Conservation (phyloP, 2,888 invertebrate species). For the Zonitis immaculata region DNA sequence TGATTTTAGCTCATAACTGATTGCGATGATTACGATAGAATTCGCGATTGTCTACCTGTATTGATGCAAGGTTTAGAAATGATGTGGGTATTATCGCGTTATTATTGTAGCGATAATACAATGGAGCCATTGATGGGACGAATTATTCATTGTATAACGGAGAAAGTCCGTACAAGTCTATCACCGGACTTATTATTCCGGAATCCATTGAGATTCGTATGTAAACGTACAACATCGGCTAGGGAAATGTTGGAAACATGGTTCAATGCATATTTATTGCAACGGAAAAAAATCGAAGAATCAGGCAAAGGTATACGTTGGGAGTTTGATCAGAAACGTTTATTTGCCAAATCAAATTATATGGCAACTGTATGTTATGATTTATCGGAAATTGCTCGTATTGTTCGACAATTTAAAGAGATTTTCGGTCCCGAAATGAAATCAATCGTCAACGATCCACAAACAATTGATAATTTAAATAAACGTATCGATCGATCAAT, state of each 20-base stretch:
- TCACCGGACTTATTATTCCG: not conserved
- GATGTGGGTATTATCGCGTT: conserved; percentile 86
- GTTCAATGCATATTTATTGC: conserved; percentile 71
- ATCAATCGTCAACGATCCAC: conserved; percentile 80
- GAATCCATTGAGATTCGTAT: not conserved
- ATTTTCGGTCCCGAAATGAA: conserved; percentile 85
- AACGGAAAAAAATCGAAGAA: conserved; percentile 77
- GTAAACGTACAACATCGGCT: conserved; percentile 48
- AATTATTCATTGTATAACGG: conserved; percentile 76
- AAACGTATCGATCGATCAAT: conserved; percentile 75
- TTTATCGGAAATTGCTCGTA: conserved; percentile 71
- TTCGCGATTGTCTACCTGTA: conserved; percentile 68
- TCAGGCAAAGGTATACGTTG: conserved; percentile 82
- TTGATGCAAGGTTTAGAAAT: conserved; percentile 81
- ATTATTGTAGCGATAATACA: conserved; percentile 77
- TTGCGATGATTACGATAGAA: conserved; percentile 62
- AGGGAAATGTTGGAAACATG: conserved; percentile 67
- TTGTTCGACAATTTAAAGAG: conserved; percentile 81
- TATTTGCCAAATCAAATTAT: conserved; percentile 84
- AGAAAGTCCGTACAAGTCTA: conserved; percentile 68
- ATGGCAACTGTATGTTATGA: conserved; percentile 75
- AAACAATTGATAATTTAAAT: conserved; percentile 78
- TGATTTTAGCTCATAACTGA: conserved; percentile 39
- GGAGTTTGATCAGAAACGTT: conserved; percentile 81
- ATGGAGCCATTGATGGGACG: conserved; percentile 80